Evolutionary conservation across 2,797 vertebrate genomes (phyloP), one percentile per base, ranked within the genome.

Genomic region (Nannoperca australis): DNA sequence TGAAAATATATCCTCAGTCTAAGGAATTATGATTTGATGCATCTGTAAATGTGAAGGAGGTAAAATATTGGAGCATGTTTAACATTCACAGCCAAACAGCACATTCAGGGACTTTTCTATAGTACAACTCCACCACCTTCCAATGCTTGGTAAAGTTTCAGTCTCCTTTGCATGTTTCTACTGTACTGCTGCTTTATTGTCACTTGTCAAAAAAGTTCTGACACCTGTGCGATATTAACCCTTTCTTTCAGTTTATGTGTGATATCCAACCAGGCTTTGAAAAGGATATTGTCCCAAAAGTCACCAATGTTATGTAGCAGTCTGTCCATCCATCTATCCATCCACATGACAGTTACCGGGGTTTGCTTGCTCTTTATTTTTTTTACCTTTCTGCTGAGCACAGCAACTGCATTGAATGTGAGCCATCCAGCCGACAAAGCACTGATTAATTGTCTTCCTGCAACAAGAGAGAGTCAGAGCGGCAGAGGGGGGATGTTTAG

Each of bases 371-470:
- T 72, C 80, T 86, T 86, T 88, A 88, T 89, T 90, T 89, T 83
- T 81, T 76, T 84, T 70, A 85, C 77, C 73, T 87, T 93, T 91
- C 76, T 91, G 93, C 93, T 93, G 89, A 93, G 79, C 62, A 54
- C 89, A 90, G 91, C 90, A 90, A 54, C 83, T 75, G 73, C 87
- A 74, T 82, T 83, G 78, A 88, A 84, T 82, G 82, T 76, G 73
- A 91, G 81, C 81, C 82, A 81, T 73, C 76, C 64, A 49, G 85
- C 70, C 81, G 60, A 89, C 83, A 84, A 93, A 84, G 78, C 87
- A 27, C 87, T 90, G 92, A 94, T 93, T 91, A 92, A 92, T 91
- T 86, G 85, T 90, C 79, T 82, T 75, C 55, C 82, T 78, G 86
- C 85, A 77, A 85, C 45, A 73, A 87, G 87, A 81, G 78, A 63